Conservation (phyloP, 1,140 invertebrate genomes). For the Penaeus indicus region DNA sequence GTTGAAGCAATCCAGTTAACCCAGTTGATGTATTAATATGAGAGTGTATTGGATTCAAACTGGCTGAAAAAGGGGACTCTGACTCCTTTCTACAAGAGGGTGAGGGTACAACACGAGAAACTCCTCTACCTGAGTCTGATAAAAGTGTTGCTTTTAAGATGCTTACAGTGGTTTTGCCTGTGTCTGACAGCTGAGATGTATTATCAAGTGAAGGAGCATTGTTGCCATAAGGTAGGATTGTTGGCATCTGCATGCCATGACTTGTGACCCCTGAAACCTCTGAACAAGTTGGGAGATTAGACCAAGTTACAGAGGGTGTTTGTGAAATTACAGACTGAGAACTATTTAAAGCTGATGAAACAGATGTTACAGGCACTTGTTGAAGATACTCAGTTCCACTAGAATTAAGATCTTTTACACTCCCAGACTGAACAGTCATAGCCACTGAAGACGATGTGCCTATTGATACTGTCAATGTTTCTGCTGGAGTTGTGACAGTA, state of each 20-base stretch:
- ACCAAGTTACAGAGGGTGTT: too few species aligned
- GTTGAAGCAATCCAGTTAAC: too few species aligned
- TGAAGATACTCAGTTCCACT: not conserved
- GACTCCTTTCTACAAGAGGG: not conserved
- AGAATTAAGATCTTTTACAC: not conserved
- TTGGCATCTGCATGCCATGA: too few species aligned
- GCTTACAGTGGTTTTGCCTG: not conserved
- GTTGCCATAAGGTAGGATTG: too few species aligned
- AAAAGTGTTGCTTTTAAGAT: slow-evolving; percentile 49
- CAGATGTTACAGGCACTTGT: not conserved
- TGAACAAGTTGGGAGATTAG: too few species aligned
- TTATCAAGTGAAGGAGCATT: not conserved
- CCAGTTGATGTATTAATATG: too few species aligned
- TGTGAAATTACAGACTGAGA: too few species aligned
- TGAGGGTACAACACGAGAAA: not conserved
- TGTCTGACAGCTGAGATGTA: not conserved
- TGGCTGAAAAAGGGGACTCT: too few species aligned
- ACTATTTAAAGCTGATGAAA: too few species aligned
- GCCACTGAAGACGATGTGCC: slow-evolving; percentile 7
- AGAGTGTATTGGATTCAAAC: too few species aligned
- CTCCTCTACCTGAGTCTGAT: slow-evolving; percentile 18
- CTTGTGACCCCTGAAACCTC: too few species aligned
- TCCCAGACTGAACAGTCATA: not conserved
- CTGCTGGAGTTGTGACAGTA: slow-evolving; percentile 18
- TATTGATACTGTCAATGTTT: slow-evolving; percentile 30